phyloP scores from a whole-genome alignment of 1,140 invertebrate genomes.

The Mactra quadrangularis region DNA sequence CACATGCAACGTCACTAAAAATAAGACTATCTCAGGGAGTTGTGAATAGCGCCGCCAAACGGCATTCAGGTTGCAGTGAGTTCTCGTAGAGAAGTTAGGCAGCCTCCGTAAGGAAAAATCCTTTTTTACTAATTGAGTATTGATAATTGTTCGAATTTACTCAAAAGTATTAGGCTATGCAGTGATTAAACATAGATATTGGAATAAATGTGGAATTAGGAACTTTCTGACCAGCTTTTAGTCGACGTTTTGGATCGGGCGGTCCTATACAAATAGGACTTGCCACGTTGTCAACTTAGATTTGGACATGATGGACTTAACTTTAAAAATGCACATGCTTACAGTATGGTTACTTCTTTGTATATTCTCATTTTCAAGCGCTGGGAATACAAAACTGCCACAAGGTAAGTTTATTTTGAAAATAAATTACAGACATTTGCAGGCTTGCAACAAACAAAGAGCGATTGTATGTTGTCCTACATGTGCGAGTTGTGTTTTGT shows the following conservation, averaged over 20 bases:
- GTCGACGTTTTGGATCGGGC: slow-evolving; percentile 12
- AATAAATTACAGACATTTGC: no score
- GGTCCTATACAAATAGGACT: slow-evolving; percentile 9
- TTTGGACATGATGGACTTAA: slow-evolving; percentile 3
- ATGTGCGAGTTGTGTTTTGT: no score
- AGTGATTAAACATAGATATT: background rate
- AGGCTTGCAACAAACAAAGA: no score
- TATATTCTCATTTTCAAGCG: slow-evolving; percentile 21
- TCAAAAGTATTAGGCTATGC: background rate
- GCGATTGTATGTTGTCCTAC: no score
- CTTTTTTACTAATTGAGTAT: background rate
- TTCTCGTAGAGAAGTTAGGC: slow-evolving; percentile 34
- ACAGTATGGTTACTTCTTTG: slow-evolving; percentile 14
- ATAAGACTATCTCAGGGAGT: slow-evolving; percentile 29
- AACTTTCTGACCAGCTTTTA: background rate
- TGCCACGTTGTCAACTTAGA: slow-evolving; percentile 49
- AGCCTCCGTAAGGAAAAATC: background rate
- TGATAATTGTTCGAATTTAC: background rate
- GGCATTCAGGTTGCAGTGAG: slow-evolving; percentile 23
- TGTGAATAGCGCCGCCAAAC: slow-evolving; percentile 1
- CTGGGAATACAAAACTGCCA: slow-evolving; percentile 3
- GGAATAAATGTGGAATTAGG: slow-evolving; percentile 11
- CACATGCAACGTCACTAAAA: slow-evolving; percentile 31
- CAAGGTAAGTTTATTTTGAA: slow-evolving; percentile 27
- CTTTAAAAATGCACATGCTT: background rate